Percentiles rank a stretch among this genome's conserved stretches.
phyloP scores from a whole-genome alignment of 2,888 invertebrate species.

The Eupithecia centaureata region DNA sequence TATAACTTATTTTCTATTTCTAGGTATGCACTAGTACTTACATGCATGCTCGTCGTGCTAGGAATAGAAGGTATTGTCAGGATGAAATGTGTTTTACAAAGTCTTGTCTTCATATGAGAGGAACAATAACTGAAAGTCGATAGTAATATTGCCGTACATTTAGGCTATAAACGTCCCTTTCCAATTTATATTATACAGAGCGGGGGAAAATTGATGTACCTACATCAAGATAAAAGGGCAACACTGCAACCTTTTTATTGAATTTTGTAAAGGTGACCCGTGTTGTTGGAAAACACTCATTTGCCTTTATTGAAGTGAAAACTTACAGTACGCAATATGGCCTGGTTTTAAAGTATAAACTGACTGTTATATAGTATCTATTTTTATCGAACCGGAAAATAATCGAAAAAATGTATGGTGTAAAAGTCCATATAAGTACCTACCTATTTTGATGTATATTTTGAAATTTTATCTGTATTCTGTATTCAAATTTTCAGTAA shows the following conservation, averaged over 20 bases:
- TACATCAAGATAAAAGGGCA: not conserved
- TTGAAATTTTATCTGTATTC: too few species aligned
- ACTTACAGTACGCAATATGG: not conserved
- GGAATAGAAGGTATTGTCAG: not conserved
- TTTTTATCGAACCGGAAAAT: too few species aligned
- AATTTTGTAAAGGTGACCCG: not conserved
- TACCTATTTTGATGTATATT: too few species aligned
- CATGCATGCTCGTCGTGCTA: too few species aligned
- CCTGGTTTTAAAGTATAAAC: too few species aligned
- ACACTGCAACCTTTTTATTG: not conserved
- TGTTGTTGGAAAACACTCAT: not conserved
- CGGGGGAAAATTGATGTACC: not conserved
- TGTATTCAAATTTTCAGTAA: too few species aligned
- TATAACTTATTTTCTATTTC: slow-evolving; percentile 33
- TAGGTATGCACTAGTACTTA: too few species aligned
- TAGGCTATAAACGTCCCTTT: not conserved
- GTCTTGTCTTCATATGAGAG: not conserved
- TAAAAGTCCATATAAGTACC: too few species aligned
- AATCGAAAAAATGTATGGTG: too few species aligned
- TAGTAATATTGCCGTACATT: not conserved
- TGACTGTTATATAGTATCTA: too few species aligned
- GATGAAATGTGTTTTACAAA: not conserved
- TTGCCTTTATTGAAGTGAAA: not conserved
- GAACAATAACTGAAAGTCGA: not conserved
- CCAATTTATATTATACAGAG: not conserved